Percentiles rank a stretch among this genome's conserved stretches.
These are phyloP conservation scores for Colostygia pectinataria DNA, from an alignment of 2,888 invertebrate genomes.

Conservation along the genomic window DNA sequence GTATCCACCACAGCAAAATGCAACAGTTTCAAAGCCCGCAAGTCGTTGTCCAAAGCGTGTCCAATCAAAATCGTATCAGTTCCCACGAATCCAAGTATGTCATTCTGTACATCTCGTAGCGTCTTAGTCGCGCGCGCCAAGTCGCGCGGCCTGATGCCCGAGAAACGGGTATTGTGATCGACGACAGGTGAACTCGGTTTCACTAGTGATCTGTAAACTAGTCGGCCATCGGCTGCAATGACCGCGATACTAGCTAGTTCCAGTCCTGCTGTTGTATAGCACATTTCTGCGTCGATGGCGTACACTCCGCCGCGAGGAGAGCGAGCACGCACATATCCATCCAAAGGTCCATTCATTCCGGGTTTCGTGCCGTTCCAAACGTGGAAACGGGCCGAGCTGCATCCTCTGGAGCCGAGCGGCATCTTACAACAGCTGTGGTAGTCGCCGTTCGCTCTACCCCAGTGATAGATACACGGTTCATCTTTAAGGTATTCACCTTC, in stretches of 20 bases:
- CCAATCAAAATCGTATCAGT: conserved; percentile 96
- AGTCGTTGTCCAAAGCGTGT: conserved; percentile 97
- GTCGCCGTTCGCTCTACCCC: conserved; percentile 88
- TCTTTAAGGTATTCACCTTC: conserved; percentile 88
- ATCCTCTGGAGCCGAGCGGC: conserved; percentile 82
- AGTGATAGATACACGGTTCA: conserved; percentile 93
- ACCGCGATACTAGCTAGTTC: conserved; percentile 95
- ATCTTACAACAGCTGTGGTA: conserved; percentile 86
- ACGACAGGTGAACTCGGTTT: conserved; percentile 91
- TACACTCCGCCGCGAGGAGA: conserved; percentile 85
- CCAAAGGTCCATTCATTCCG: conserved; percentile 89
- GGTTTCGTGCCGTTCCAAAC: conserved; percentile 89
- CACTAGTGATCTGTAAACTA: conserved; percentile 93
- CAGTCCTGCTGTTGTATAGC: conserved; percentile 92
- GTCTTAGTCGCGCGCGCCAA: conserved; percentile 85
- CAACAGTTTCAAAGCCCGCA: conserved; percentile 92
- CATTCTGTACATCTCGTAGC: conserved; percentile 91
- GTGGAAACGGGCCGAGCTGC: conserved; percentile 85
- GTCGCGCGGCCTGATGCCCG: conserved; percentile 90
- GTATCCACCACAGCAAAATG: conserved; percentile 95
- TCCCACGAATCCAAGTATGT: conserved; percentile 90
- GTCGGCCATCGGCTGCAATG: conserved; percentile 87
- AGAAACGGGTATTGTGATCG: conserved; percentile 97
- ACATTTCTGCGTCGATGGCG: conserved; percentile 98
- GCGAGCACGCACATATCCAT: conserved; percentile 85